Base-by-base conservation (phyloP, 2,888 invertebrate species). In the Nineta flava region DNA sequence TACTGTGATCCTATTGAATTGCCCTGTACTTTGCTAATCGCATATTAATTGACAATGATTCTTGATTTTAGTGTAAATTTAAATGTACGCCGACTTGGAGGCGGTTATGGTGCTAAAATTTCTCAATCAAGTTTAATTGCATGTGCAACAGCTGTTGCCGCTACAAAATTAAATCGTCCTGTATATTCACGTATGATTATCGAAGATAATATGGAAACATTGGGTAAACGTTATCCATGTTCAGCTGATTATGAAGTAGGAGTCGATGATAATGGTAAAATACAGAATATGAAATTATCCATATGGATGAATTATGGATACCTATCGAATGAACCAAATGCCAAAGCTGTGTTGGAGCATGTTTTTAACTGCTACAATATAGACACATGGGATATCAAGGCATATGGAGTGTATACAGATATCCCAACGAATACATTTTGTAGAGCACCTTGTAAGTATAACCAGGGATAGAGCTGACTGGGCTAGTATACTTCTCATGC, bases 31-130 rank as follows among this genome's bases (percentile, higher is more conserved):
- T n/a, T n/a, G n/a, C n/a, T n/a, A n/a, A n/a, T n/a, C n/a, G n/a
- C n/a, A n/a, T n/a, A n/a, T n/a, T n/a, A n/a, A n/a, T n/a, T n/a
- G n/a, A n/a, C n/a, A n/a, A n/a, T n/a, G n/a, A n/a, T 19, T 19
- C 19, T 19, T n/a, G n/a, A 19, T 57, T 61, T 12, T 59, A 75
- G 71, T 82, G 73, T 90, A n/a, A 77, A 83, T 53, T 68, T 90
- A 1, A 66, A 70, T 42, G 82, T 87, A 0, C 73, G 78, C 5
- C 76, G 90, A 38, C 56, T 90, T 3, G 92, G 92, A 2, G 92
- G 92, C 10, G 85, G 70, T 0, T 93, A 83, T 61, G 92, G 92
- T 0, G 76, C 73, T 1, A 93, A 92, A 64, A 77, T 87, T 47
- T 72, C 76, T 0, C 73, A 87, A 6, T 64, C 74, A 5, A 64